A percentile compares a stretch with the other conserved stretches of the same genome.
Evolutionary conservation across 2,797 vertebrate genomes (phyloP).

Genomic region (Melanotaenia boesemani): DNA sequence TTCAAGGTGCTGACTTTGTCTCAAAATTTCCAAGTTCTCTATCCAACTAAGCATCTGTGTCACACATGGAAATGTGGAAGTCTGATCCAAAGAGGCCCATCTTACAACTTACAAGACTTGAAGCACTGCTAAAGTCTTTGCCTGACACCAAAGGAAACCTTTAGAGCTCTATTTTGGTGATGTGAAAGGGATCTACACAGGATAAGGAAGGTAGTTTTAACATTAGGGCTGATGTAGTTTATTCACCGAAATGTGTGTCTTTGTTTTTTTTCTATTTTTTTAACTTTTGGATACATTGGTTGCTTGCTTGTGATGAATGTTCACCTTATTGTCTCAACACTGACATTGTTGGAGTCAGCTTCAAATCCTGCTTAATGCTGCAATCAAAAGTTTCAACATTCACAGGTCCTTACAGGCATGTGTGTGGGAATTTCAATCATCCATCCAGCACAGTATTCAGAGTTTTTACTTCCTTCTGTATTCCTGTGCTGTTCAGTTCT

Average conservation of each 20-base stretch:
- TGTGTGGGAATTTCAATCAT: slow-evolving; percentile 32
- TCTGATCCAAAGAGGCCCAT: neutral
- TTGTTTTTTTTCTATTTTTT: neutral
- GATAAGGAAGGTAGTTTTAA: neutral
- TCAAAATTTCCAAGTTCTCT: neutral
- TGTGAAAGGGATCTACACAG: neutral
- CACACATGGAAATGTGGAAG: neutral
- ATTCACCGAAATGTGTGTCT: too few relatives aligned
- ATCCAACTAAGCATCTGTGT: neutral
- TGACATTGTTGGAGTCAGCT: neutral
- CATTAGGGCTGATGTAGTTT: neutral
- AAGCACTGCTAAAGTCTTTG: neutral
- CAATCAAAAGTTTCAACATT: slow-evolving; percentile 16
- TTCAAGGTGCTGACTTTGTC: neutral
- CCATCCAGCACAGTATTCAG: slow-evolving; percentile 45
- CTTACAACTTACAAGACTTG: neutral
- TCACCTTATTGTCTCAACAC: neutral
- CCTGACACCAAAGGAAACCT: neutral
- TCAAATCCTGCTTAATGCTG: neutral
- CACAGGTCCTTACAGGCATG: slow-evolving; percentile 31
- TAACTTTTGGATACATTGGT: neutral
- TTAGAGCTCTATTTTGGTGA: neutral
- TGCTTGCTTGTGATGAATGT: neutral
- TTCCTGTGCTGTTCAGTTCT: slow-evolving; percentile 26
- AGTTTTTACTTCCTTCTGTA: slow-evolving; percentile 43